Conservation (phyloP, 1,140 invertebrate species). For the Aphelinus atriplicis region DNA sequence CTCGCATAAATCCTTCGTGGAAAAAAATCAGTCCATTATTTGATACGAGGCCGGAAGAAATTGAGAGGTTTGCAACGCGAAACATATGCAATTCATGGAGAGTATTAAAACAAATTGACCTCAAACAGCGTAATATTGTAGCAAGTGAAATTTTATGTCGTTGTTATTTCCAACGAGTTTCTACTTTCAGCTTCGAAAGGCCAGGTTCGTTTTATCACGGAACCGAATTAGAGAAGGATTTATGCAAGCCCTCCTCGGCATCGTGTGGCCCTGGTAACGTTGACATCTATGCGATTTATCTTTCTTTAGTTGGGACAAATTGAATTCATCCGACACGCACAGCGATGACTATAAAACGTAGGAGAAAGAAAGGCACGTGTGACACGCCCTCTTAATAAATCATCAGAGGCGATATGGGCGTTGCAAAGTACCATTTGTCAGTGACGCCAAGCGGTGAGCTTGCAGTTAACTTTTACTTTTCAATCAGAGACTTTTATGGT, state of each 20-base stretch:
- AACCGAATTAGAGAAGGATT: conserved; percentile 39
- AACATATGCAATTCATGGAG: too few relatives aligned
- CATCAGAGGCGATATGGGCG: conserved; percentile 12
- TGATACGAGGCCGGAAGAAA: too few relatives aligned
- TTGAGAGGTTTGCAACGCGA: too few relatives aligned
- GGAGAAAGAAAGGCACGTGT: conserved; percentile 4
- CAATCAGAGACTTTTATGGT: too few relatives aligned
- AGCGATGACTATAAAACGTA: conserved; percentile 16
- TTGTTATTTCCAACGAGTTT: too few relatives aligned
- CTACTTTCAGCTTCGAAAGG: conserved; percentile 3
- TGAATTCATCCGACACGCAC: conserved; percentile 45
- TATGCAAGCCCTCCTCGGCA: conserved; percentile 18
- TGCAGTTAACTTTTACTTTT: too few relatives aligned
- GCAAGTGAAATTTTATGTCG: too few relatives aligned
- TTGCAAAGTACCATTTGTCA: conserved; percentile 3
- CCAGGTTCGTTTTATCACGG: conserved; percentile 13
- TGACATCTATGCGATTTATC: conserved; percentile 66
- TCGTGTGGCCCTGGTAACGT: conserved; percentile 57
- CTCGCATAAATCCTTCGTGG: too few relatives aligned
- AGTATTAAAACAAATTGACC: too few relatives aligned
- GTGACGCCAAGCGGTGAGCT: too few relatives aligned
- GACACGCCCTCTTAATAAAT: conserved; percentile 34
- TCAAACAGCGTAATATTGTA: too few relatives aligned
- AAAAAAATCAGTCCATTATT: too few relatives aligned
- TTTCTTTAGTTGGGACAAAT: conserved; percentile 59